Base-by-base conservation (phyloP, 2,797 vertebrate genomes). In the Champsocephalus gunnari region DNA sequence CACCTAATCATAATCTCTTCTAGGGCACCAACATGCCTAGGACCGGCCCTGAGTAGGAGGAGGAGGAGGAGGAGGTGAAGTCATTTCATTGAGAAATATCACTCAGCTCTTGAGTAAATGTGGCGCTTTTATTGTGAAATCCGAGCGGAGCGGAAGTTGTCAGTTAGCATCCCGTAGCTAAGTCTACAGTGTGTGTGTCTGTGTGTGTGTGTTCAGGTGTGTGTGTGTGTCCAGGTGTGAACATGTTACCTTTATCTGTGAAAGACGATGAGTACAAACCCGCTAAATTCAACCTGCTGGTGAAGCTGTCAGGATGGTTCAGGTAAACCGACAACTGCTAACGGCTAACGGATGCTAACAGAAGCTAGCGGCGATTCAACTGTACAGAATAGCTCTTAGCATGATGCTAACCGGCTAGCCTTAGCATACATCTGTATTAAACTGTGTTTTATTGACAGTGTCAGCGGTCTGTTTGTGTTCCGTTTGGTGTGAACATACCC, bases 211-310 rank as follows among this genome's bases (percentile, higher is more conserved):
- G 80, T 24, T 9, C 34, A 9, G 34, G 68, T 65, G 77, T 34
- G 32, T 32, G 65, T 24, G 82, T 64, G 80, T 71, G 65, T 64
- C 3, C 76, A 53, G 60, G 73, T 83, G 77, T 74, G 65, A 90
- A 88, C 11, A 93, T 93, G 92, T 86, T 99, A 90, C 98, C 98
- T 21, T 94, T 98, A 76, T 99, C 97, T 13, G 91, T 98, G 59
- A 98, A 98, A 93, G 98, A 99, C 81, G 97, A 98, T 78, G 97
- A 99, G 78, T 98, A 98, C 87, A 99, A 99, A 79, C 97, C 98
- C 34, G 93, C 96, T n/a, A 97, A 96, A 77, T 94, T 97, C 43
- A 98, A 96, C 89, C 92, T 97, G 77, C 72, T 97, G 73, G 77
- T 94, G 82, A 98, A 98, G 91, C 84, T 98, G 50, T 98, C 98